Conservation (phyloP, 2,888 invertebrate genomes). For the Ormyrus thymus region DNA sequence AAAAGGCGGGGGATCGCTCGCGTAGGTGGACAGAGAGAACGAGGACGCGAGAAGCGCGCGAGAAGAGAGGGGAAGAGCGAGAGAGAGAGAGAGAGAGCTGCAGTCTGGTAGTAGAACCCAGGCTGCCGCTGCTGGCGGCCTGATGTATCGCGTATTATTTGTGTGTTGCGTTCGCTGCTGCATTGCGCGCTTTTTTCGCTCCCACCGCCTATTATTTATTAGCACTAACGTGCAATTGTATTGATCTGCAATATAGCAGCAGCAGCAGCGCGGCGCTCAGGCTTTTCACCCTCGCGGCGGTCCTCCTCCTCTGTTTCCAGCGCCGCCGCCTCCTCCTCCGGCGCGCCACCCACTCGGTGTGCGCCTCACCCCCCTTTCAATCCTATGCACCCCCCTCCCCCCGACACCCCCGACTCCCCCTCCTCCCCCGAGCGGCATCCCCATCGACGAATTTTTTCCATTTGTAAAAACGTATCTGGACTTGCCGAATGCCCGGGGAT, state of each 20-base stretch:
- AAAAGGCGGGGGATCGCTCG: slow-evolving; percentile 69
- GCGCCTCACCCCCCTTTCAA: slow-evolving; percentile 21
- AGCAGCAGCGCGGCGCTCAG: slow-evolving; percentile 63
- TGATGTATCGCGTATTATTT: slow-evolving; percentile 75
- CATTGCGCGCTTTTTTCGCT: slow-evolving; percentile 74
- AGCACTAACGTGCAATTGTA: slow-evolving; percentile 76
- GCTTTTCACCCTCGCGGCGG: slow-evolving; percentile 59
- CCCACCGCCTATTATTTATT: slow-evolving; percentile 75
- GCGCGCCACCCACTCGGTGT: slow-evolving; percentile 50
- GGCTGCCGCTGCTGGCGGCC: slow-evolving; percentile 63
- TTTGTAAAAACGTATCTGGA: slow-evolving; percentile 74
- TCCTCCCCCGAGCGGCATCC: slow-evolving; percentile 59
- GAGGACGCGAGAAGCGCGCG: slow-evolving; percentile 29
- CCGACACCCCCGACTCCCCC: slow-evolving; percentile 27
- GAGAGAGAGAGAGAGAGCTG: slow-evolving; percentile 58
- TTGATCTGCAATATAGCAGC: slow-evolving; percentile 75
- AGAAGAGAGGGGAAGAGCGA: slow-evolving; percentile 56
- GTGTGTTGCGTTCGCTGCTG: slow-evolving; percentile 75
- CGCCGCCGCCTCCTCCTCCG: slow-evolving; percentile 14
- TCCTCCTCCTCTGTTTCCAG: slow-evolving; percentile 51
- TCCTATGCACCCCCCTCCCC: slow-evolving; percentile 8
- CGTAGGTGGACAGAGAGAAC: slow-evolving; percentile 57
- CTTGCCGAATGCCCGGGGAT: slow-evolving; percentile 72
- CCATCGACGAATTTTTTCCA: slow-evolving; percentile 72
- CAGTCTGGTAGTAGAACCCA: slow-evolving; percentile 39